Conservation (phyloP, 2,113 vertebrate species). For the Odontophorus gujanensis region DNA sequence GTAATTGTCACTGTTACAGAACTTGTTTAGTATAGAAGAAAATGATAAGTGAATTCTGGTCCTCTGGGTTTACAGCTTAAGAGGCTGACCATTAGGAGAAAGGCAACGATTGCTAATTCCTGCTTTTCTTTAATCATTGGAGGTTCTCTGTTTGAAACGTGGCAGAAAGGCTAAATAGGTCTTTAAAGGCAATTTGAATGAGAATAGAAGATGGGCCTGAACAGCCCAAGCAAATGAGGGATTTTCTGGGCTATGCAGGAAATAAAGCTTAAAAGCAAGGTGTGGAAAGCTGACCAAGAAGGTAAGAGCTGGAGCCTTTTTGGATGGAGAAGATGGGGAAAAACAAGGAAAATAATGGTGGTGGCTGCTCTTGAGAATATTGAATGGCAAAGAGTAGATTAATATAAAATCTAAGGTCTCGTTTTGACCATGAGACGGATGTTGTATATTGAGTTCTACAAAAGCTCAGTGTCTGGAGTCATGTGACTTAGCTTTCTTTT, state of each 20-base stretch:
- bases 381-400: background rate
- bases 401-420: background rate
- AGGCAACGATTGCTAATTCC: background rate
- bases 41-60: background rate
- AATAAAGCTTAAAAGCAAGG: background rate
- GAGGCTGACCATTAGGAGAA: background rate
- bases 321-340: background rate
- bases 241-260: background rate
- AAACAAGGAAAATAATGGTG: background rate
- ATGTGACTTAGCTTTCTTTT: background rate
- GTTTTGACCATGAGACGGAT: background rate
- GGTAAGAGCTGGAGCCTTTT: background rate
- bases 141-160: background rate
- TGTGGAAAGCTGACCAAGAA: background rate
- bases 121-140: background rate
- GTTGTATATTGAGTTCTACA: background rate
- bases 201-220: background rate
- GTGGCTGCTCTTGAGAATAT: background rate
- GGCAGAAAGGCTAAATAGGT: background rate
- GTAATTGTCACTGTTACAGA: background rate
- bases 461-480: background rate
- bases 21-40: background rate
- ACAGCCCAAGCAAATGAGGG: background rate
- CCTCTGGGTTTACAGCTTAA: background rate
- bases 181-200: background rate